A percentile compares a stretch with the other conserved stretches of the same genome.
These are phyloP conservation scores for Pampusana beccarii DNA, from an alignment of 2,113 vertebrate species.

Conservation along the genomic window DNA sequence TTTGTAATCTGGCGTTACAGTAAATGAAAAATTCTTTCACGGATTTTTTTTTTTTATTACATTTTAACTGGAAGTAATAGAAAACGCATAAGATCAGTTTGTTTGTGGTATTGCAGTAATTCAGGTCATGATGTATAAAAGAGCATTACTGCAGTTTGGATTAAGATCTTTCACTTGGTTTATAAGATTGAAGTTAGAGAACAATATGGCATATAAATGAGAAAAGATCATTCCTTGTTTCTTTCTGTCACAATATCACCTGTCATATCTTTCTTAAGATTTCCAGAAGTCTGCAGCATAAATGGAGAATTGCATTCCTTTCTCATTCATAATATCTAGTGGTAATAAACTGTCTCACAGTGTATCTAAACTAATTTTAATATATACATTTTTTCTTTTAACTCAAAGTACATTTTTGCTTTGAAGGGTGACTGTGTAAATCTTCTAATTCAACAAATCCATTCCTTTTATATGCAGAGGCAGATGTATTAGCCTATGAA, in stretches of 20 bases:
- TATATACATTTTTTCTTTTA: not conserved
- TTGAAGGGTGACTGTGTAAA: not conserved
- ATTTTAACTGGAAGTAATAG: not conserved
- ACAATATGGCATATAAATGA: conserved; percentile 1
- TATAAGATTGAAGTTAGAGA: not conserved
- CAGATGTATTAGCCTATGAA: not conserved
- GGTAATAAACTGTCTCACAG: not conserved
- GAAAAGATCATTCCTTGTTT: not conserved
- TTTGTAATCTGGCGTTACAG: not conserved
- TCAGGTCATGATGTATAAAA: not conserved
- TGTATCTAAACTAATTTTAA: conserved; percentile 7
- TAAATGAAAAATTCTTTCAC: not conserved
- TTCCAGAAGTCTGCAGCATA: conserved; percentile 2
- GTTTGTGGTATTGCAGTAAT: not conserved
- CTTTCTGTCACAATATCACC: not conserved
- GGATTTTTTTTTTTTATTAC: not conserved
- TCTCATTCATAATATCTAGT: not conserved
- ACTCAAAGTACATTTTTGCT: not conserved
- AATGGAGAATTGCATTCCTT: not conserved
- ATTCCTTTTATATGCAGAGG: not conserved
- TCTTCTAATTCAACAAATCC: not conserved
- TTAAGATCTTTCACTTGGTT: conserved; percentile 24
- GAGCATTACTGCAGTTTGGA: not conserved
- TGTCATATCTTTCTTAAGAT: not conserved
- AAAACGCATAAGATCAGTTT: not conserved